phyloP scores from a whole-genome alignment of 2,888 invertebrate species.

The Choristoneura rosaceana region DNA sequence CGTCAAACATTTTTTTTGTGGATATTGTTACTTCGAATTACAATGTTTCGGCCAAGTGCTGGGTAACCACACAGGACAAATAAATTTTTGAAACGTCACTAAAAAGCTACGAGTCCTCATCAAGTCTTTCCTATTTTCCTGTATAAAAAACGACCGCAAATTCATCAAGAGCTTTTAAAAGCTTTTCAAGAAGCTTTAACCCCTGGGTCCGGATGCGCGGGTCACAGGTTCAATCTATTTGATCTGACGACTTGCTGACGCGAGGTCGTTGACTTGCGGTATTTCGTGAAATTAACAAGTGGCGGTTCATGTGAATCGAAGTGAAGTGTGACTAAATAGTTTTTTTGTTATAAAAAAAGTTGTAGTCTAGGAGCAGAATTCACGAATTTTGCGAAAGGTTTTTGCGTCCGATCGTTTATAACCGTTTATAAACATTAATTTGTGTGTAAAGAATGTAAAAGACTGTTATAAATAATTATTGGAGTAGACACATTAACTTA shows the following conservation, averaged over 20 bases:
- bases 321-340: slow-evolving; percentile 17
- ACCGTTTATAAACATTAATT: too few relatives aligned
- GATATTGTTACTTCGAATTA: background rate
- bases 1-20: background rate
- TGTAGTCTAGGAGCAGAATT: background rate
- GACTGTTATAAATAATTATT: too few relatives aligned
- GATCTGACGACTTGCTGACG: slow-evolving; percentile 30
- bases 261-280: slow-evolving; percentile 25
- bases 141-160: slow-evolving; percentile 29
- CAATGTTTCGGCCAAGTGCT: too few relatives aligned
- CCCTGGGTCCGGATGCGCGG: slow-evolving; percentile 61
- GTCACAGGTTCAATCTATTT: slow-evolving; percentile 62
- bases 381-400: background rate
- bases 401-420: background rate
- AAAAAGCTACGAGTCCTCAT: background rate
- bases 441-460: too few relatives aligned
- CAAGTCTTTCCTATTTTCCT: background rate
- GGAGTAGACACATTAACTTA: too few relatives aligned
- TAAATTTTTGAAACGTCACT: background rate
- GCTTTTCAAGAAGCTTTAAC: slow-evolving; percentile 41
- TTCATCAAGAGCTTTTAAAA: slow-evolving; percentile 34
- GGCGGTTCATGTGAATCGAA: slow-evolving; percentile 18
- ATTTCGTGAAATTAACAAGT: slow-evolving; percentile 24
- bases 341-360: slow-evolving; percentile 16
- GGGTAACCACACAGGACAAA: background rate